A percentile compares a stretch with the other conserved stretches of the same genome.
Evolutionary conservation across 1,140 invertebrate genomes (phyloP).

Genomic region (Caenorhabditis inopinata): DNA sequence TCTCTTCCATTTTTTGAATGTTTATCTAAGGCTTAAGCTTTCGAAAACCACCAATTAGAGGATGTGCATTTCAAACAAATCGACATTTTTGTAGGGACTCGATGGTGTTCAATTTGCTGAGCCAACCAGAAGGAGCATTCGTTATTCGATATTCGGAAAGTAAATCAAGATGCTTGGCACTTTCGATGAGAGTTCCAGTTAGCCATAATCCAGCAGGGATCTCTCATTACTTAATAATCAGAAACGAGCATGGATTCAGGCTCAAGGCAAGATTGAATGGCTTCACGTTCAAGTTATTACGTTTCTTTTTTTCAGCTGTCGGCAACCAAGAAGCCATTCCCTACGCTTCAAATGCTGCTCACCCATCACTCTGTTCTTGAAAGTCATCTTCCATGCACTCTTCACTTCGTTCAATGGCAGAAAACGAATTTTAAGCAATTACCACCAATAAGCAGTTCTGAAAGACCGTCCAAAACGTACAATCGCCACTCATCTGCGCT

Average conservation of each 20-base stretch:
- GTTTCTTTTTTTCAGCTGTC: neutral
- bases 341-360: conserved; percentile 41
- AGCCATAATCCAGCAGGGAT: conserved; percentile 39
- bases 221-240: conserved; percentile 41
- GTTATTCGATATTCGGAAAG: conserved; percentile 41
- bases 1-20: neutral
- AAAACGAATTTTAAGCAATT: conserved; percentile 26
- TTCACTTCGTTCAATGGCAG: conserved; percentile 42
- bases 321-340: conserved; percentile 32
- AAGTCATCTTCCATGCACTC: conserved; percentile 35
- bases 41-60: neutral
- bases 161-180: conserved; percentile 29
- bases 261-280: conserved; percentile 30
- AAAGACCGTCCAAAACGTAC: neutral
- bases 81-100: conserved; percentile 39
- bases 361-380: conserved; percentile 39
- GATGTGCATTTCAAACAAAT: neutral
- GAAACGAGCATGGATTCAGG: conserved; percentile 39
- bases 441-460: neutral
- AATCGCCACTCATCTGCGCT: neutral
- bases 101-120: conserved; percentile 30
- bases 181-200: conserved; percentile 33
- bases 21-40: neutral
- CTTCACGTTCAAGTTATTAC: neutral
- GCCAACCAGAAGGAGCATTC: conserved; percentile 39